Percentiles rank a stretch among this genome's conserved stretches.
These are phyloP conservation scores for Hylia prasina DNA, from an alignment of 2,113 vertebrate species.

Conservation along the genomic window DNA sequence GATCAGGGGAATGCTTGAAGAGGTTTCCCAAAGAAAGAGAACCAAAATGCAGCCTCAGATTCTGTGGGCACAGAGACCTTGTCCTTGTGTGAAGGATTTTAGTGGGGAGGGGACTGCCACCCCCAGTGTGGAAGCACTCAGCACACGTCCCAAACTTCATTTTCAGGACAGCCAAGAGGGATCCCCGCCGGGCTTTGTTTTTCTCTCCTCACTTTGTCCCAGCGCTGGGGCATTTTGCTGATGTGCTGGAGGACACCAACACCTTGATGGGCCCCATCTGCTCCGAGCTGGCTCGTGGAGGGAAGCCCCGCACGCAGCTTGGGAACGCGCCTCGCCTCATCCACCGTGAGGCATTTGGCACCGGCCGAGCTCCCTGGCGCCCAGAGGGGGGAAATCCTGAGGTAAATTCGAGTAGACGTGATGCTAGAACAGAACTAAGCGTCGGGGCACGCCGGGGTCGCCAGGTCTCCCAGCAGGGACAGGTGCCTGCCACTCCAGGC, in stretches of 20 bases:
- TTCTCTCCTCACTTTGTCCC: background rate
- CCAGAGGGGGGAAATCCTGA: conserved; percentile 49
- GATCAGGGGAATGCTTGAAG: background rate
- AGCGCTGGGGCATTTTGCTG: background rate
- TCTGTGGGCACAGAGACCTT: background rate
- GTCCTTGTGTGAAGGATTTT: background rate
- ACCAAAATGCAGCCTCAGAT: background rate
- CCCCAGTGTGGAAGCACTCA: background rate
- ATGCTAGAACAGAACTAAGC: conserved; percentile 52
- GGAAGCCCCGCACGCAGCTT: background rate
- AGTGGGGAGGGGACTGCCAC: too few species aligned
- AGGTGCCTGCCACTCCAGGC: conserved; percentile 49
- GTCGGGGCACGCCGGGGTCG: conserved; percentile 47
- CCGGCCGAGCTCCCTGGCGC: conserved; percentile 24
- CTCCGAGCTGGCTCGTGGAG: conserved; percentile 45
- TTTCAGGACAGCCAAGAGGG: background rate
- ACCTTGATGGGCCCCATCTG: conserved; percentile 64
- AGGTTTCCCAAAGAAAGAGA: background rate
- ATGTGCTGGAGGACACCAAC: conserved; percentile 29
- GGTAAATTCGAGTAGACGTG: conserved; percentile 64
- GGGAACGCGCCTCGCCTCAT: conserved; percentile 36
- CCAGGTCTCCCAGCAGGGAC: conserved; percentile 67
- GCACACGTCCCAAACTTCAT: background rate
- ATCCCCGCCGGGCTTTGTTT: background rate
- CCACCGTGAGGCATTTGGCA: conserved; percentile 25